Conservation (phyloP, 2,888 invertebrate genomes). For the Drepanosiphum platanoidis region DNA sequence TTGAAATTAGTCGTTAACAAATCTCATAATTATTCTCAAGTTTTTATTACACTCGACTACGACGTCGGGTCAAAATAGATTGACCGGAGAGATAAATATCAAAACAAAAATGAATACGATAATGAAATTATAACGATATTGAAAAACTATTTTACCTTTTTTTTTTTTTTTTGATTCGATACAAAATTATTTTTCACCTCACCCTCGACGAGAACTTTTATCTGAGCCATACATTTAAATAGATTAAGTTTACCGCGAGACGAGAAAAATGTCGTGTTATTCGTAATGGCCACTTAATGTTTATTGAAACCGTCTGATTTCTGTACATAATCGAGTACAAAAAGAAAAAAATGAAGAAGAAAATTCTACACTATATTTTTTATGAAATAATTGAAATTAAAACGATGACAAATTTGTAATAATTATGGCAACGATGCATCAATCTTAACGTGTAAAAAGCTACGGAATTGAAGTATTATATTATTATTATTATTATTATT, state of each 20-base stretch:
- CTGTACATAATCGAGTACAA: neutral
- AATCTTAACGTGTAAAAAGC: neutral
- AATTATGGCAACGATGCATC: neutral
- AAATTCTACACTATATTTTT: neutral
- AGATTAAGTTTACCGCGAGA: neutral
- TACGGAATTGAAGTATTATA: neutral
- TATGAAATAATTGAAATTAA: neutral
- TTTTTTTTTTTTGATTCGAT: neutral
- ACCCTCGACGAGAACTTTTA: neutral
- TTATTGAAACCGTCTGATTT: neutral
- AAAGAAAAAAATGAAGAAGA: neutral
- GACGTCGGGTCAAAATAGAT: too few species aligned
- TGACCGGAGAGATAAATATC: too few species aligned
- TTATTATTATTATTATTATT: too few species aligned
- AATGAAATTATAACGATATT: too few species aligned
- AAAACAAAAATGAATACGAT: too few species aligned
- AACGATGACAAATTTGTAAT: neutral
- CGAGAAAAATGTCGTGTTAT: neutral
- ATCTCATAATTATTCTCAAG: too few species aligned
- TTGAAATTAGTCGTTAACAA: too few species aligned
- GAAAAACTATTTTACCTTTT: too few species aligned
- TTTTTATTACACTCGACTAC: too few species aligned
- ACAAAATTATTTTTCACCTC: neutral
- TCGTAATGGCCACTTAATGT: neutral
- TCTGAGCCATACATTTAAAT: neutral